Percentiles rank a stretch among this genome's conserved stretches.
Conservation (phyloP, 2,797 vertebrate genomes). For the Oreortyx pictus region DNA sequence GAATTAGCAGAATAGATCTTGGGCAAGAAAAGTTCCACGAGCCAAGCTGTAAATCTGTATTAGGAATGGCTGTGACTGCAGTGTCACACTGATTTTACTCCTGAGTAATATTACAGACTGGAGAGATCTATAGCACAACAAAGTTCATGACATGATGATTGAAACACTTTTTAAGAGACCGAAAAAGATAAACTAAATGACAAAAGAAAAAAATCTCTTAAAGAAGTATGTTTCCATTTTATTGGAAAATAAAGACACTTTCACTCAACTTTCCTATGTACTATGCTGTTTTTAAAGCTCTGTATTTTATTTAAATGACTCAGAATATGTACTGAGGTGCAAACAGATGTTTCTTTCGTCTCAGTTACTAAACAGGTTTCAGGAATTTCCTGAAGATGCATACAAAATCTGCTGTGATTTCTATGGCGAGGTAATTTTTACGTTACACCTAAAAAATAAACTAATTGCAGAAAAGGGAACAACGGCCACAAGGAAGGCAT, state of each 20-base stretch:
- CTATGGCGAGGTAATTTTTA: background rate
- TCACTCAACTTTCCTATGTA: background rate
- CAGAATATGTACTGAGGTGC: background rate
- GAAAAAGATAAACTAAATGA: background rate
- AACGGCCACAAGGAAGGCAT: background rate
- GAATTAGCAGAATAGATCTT: background rate
- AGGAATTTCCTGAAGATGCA: background rate
- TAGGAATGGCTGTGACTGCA: background rate
- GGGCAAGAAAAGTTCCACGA: background rate
- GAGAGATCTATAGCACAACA: background rate
- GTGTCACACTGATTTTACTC: background rate
- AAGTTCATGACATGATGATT: background rate
- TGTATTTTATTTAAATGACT: background rate
- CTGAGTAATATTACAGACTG: background rate
- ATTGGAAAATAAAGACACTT: background rate
- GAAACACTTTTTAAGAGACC: background rate
- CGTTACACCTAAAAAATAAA: background rate
- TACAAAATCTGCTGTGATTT: background rate
- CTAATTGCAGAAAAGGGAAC: background rate
- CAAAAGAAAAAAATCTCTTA: background rate
- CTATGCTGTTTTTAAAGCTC: background rate
- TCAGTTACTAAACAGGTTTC: background rate
- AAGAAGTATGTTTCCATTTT: background rate
- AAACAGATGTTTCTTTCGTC: background rate
- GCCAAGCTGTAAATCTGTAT: background rate